Evolutionary conservation across 2,113 vertebrate species (phyloP).

Genomic region (Seriola dumerili): DNA sequence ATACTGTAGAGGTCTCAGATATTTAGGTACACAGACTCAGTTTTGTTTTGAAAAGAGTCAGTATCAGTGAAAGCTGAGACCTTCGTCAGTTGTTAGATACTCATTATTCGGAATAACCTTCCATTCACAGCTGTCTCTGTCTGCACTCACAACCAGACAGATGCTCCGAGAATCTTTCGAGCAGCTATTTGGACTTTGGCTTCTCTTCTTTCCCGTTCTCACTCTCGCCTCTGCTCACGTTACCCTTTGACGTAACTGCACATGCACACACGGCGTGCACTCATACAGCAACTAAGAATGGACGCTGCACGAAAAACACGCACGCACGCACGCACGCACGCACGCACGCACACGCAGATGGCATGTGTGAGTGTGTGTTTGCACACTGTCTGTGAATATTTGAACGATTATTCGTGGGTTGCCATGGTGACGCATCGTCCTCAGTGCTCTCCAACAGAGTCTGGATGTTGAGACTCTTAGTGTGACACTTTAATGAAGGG

Average conservation of each 20-base stretch:
- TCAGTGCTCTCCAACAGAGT: conserved; percentile 22
- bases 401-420: conserved; percentile 32
- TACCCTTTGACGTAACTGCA: neutral
- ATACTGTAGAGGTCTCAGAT: neutral
- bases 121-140: conserved; percentile 1
- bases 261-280: neutral
- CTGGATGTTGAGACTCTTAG: conserved; percentile 34
- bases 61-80: neutral
- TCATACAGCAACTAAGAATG: neutral
- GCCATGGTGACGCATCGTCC: conserved; percentile 52
- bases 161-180: neutral
- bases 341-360: conserved; percentile 31
- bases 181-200: neutral
- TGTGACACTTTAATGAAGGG: conserved; percentile 32
- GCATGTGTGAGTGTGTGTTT: conserved; percentile 10
- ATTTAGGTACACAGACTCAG: neutral
- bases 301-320: neutral
- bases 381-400: conserved; percentile 25
- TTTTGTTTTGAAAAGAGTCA: neutral
- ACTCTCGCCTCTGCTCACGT: neutral
- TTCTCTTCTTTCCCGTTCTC: neutral
- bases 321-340: neutral
- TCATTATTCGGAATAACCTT: neutral
- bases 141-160: neutral
- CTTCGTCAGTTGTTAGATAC: neutral